Percentiles rank a stretch among this genome's conserved stretches.
These are phyloP conservation scores for Drymonia ruficornis DNA, from an alignment of 2,888 invertebrate species.

Conservation along the genomic window DNA sequence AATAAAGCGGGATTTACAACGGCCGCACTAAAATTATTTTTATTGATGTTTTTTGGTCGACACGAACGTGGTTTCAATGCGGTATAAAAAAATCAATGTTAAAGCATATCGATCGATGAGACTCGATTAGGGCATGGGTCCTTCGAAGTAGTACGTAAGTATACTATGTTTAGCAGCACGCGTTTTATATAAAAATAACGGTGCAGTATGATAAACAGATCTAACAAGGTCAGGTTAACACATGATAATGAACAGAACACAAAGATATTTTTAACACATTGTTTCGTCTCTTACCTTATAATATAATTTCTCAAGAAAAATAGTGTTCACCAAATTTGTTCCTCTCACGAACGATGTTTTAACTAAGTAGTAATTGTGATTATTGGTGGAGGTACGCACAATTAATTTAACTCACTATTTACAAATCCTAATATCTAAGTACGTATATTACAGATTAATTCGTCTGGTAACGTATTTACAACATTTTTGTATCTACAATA, in stretches of 20 bases:
- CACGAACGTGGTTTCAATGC: conserved; percentile 6
- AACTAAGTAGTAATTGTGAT: not conserved
- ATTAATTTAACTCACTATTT: conserved; percentile 11
- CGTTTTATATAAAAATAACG: conserved; percentile 40
- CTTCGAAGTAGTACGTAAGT: conserved; percentile 20
- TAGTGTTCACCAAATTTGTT: conserved; percentile 21
- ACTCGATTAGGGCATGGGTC: conserved; percentile 21
- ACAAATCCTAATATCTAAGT: conserved; percentile 24
- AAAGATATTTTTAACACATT: conserved; percentile 26
- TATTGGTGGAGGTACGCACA: not conserved
- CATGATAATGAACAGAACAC: conserved; percentile 24
- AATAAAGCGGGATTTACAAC: too few relatives aligned
- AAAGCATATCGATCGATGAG: conserved; percentile 29
- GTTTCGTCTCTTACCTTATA: conserved; percentile 6
- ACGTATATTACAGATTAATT: conserved; percentile 23
- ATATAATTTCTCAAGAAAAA: conserved; percentile 6
- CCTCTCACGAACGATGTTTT: not conserved
- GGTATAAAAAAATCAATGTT: conserved; percentile 14
- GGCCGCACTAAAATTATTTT: too few relatives aligned
- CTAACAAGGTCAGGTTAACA: conserved; percentile 36
- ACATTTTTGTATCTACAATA: conserved; percentile 9
- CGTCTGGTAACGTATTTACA: conserved; percentile 30
- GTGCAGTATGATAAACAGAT: conserved; percentile 38
- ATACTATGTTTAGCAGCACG: conserved; percentile 30
- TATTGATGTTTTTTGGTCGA: too few relatives aligned